Evolutionary conservation across 2,888 invertebrate genomes (phyloP), one percentile per base, ranked within the genome.

Genomic region (Anaspis maculata): DNA sequence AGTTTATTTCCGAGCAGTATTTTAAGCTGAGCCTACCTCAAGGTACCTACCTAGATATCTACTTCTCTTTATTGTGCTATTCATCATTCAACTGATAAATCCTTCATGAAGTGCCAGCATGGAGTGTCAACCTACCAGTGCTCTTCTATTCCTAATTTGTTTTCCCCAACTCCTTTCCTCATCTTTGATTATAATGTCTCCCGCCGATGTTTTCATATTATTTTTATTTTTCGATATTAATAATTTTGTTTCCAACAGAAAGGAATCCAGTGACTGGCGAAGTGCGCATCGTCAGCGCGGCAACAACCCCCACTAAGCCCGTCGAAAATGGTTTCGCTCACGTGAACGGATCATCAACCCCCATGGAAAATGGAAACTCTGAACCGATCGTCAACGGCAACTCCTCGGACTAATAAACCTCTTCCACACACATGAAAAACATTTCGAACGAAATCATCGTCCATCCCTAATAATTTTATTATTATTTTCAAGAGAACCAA

Each of bases 231-330:
- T 13, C 13, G n/a, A 13, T 16, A 24, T 3, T 32, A 5, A 12
- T 2, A 12, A 23, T 33, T 13, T 4, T 25, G 13, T n/a, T 27
- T 28, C 42, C 47, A 45, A 6, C 42, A 64, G 64, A 62, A 44
- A 53, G 64, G 30, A 64, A 64, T 46, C 66, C 66, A 5, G 64
- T 66, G n/a, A 66, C 66, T 41, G 66, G 66, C 12, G 63, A 64
- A 47, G 51, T 50, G 15, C 63, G 64, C 42, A 58, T 65, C 34
- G 47, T 57, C 16, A 53, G 56, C 29, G 61, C 63, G 13, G 54
- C 54, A 12, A 45, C 52, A 3, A 59, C 57, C 25, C 62, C 60
- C 22, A 62, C 57, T 19, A 61, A 61, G 46, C 48, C 51, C 25
- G 37, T 50, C 32, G 49, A 52, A 40, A 61, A 60, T 37, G 59